Conservation (phyloP, 2,113 vertebrate genomes). For the Poecile atricapillus region DNA sequence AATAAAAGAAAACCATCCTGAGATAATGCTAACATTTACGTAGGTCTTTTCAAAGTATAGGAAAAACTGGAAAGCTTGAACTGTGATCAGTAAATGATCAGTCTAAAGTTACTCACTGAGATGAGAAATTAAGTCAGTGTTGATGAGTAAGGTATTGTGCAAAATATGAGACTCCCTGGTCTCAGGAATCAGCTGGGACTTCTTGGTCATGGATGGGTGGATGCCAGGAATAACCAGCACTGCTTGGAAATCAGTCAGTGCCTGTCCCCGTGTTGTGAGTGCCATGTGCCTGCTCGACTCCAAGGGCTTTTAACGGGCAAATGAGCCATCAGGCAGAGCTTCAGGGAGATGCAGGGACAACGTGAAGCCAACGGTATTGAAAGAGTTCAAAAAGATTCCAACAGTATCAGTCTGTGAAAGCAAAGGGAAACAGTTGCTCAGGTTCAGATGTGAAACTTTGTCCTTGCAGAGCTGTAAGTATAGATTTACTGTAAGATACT, state of each 20-base stretch:
- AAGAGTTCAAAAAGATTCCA: neutral
- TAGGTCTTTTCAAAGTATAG: neutral
- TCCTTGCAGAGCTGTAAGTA: fast-evolving
- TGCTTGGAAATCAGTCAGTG: neutral
- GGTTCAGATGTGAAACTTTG: neutral
- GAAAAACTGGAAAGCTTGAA: neutral
- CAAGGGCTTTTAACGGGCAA: neutral
- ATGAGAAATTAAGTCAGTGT: neutral
- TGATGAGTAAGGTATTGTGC: neutral
- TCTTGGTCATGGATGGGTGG: neutral
- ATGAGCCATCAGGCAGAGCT: neutral
- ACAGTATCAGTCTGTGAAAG: neutral
- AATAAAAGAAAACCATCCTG: neutral
- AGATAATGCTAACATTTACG: neutral
- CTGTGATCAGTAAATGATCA: neutral
- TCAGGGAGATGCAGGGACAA: neutral
- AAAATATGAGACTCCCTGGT: neutral
- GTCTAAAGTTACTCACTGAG: neutral
- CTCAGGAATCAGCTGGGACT: neutral
- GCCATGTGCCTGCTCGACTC: fast-evolving
- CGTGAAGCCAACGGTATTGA: fast-evolving
- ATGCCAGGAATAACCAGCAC: neutral
- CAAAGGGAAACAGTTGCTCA: neutral
- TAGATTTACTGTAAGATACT: neutral
- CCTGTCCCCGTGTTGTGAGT: fast-evolving